Conservation (phyloP, 2,113 vertebrate genomes). For the Mungos mungo region DNA sequence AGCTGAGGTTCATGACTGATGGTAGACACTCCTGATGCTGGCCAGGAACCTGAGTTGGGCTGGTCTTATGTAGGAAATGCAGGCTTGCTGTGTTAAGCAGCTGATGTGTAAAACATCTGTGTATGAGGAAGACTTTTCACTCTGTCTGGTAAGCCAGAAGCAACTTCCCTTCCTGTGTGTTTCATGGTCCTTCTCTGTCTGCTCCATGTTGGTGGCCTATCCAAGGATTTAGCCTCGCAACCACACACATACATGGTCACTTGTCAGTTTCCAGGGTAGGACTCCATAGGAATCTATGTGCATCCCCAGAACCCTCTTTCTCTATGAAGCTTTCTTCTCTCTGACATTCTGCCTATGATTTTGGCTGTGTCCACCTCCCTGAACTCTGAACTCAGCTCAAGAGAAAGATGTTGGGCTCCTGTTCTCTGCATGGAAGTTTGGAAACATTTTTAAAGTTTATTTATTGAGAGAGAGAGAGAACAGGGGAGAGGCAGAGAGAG, state of each 20-base stretch:
- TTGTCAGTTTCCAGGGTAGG: too few species aligned
- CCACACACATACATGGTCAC: not conserved
- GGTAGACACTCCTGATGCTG: too few species aligned
- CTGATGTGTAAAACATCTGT: too few species aligned
- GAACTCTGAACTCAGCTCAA: not conserved
- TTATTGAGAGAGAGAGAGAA: too few species aligned
- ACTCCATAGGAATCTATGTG: not conserved
- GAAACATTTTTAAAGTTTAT: too few species aligned
- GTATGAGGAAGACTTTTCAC: not conserved
- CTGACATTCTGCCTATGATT: not conserved
- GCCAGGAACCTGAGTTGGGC: rapidly evolving
- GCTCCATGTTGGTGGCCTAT: not conserved
- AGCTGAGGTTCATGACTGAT: not conserved
- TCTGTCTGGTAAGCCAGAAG: too few species aligned
- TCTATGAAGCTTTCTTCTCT: not conserved
- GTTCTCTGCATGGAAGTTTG: too few species aligned
- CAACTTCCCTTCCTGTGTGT: rapidly evolving
- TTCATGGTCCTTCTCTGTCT: not conserved
- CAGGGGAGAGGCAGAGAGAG: too few species aligned
- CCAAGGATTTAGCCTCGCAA: rapidly evolving
- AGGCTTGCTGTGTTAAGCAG: not conserved
- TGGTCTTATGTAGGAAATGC: not conserved
- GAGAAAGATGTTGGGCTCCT: not conserved
- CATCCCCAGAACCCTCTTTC: too few species aligned
- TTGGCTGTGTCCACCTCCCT: not conserved